phyloP scores from a whole-genome alignment of 2,113 vertebrate species.

The Gobio gobio region DNA sequence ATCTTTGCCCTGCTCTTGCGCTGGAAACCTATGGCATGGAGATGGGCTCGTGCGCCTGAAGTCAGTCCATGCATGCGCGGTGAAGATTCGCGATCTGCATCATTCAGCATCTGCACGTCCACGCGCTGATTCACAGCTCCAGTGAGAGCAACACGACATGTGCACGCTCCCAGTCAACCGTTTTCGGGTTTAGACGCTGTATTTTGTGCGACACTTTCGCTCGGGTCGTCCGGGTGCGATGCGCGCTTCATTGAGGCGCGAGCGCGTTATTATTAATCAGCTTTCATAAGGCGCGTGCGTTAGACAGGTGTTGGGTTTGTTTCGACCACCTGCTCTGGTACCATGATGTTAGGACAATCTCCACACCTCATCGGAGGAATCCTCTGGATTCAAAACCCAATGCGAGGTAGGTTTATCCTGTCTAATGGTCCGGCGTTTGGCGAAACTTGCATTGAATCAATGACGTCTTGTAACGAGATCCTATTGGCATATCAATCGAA shows the following conservation, averaged over 20 bases:
- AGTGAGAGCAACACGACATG: neutral
- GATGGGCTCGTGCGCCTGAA: slow-evolving; percentile 35
- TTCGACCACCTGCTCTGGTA: slow-evolving; percentile 14
- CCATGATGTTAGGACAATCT: slow-evolving; percentile 74
- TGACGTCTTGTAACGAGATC: neutral
- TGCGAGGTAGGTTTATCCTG: slow-evolving; percentile 71
- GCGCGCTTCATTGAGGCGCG: slow-evolving; percentile 6
- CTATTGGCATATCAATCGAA: neutral
- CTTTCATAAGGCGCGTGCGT: neutral
- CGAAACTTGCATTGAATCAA: neutral
- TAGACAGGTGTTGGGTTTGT: neutral
- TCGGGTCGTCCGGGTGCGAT: neutral
- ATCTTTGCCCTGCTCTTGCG: slow-evolving; percentile 45
- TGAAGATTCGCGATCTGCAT: slow-evolving; percentile 38
- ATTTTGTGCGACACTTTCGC: neutral
- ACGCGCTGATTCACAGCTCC: slow-evolving; percentile 21
- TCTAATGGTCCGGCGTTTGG: neutral
- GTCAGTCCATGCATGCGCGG: slow-evolving; percentile 32
- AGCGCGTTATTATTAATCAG: slow-evolving; percentile 9
- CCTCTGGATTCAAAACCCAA: slow-evolving; percentile 78
- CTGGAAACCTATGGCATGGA: slow-evolving; percentile 25
- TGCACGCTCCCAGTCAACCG: neutral
- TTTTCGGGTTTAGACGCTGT: neutral
- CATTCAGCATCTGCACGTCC: slow-evolving; percentile 29
- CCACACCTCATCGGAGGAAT: slow-evolving; percentile 76